Evolutionary conservation across 2,797 vertebrate species (phyloP), one percentile per base, ranked within the genome.

Genomic region (Periparus ater): DNA sequence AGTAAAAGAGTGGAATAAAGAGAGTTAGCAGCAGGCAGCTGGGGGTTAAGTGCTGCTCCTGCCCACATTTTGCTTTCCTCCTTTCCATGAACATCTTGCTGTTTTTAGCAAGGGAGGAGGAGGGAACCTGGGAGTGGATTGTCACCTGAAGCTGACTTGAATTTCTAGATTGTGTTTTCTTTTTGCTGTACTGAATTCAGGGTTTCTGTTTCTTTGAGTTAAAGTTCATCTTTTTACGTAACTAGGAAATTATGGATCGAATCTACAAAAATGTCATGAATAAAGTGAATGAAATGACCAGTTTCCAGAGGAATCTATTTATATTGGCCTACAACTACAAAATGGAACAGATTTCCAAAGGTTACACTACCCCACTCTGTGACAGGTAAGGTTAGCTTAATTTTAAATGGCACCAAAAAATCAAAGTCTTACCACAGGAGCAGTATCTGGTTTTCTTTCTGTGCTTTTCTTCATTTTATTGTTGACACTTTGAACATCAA

Each of bases 221-320:
- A 5, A 84, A 62, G 22, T 57, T 73, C 63, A 42, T 95, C 20
- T 82, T 84, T 95, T 91, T 94, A 42, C 67, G 2, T 60, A 67
- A 96, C 32, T 93, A 99, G 99, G 99, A 99, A 98, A 99, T 99
- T 84, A 99, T 99, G 99, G 99, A 99, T 96, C 98, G 99, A 17
- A 99, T 99, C 96, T 99, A 99, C 94, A 99, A 99, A 98, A 99
- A 99, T 7, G 99, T 99, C 87, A 99, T 99, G 99, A 98, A 97
- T 89, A 99, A 99, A 96, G 98, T 99, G 38, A 98, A 98, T 95
- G 98, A 99, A 96, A 99, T 99, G 99, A 99, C 97, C 62, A 85
- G 88, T 82, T 95, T 99, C 82, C 99, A 99, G 96, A 94, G 97
- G 55, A 99, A 98, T 38, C 97, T 99, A 2, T 99, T 99, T 97